Percentiles rank a stretch among this genome's conserved stretches.
phyloP scores from a whole-genome alignment of 2,797 vertebrate genomes.

The Catharus ustulatus region DNA sequence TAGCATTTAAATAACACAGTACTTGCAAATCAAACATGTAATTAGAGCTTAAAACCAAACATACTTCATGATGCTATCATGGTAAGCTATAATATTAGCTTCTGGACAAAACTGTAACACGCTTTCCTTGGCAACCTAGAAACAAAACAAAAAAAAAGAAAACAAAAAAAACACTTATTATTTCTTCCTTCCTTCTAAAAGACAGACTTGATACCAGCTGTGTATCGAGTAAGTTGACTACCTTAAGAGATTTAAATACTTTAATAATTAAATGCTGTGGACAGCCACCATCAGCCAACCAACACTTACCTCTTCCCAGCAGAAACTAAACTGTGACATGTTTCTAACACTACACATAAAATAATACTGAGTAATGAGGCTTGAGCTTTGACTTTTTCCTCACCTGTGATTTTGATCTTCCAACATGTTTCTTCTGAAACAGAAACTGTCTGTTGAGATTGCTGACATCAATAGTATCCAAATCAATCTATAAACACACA shows the following conservation, averaged over 20 bases:
- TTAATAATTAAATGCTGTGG: background rate
- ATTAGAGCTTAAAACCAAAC: conserved; percentile 67
- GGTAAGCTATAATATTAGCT: conserved; percentile 93
- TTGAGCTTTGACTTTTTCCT: background rate
- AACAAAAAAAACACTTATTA: conserved; percentile 33
- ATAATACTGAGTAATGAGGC: background rate
- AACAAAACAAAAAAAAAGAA: conserved; percentile 55
- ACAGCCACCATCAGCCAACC: background rate
- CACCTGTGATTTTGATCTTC: conserved; percentile 97
- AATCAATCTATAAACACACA: conserved; percentile 86
- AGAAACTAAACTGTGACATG: background rate
- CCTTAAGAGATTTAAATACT: conserved; percentile 14
- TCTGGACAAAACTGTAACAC: conserved; percentile 92
- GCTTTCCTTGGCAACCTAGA: conserved; percentile 97
- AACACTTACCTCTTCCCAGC: background rate
- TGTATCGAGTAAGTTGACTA: background rate
- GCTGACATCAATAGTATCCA: conserved; percentile 99
- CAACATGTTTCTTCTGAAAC: conserved; percentile 99
- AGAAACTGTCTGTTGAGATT: conserved; percentile 98
- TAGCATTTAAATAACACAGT: conserved; percentile 24
- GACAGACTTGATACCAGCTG: background rate
- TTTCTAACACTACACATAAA: background rate
- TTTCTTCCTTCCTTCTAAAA: conserved; percentile 41
- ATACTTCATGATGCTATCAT: conserved; percentile 99
- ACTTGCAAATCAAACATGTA: conserved; percentile 30